Evolutionary conservation across 2,888 invertebrate genomes (phyloP), one percentile per base, ranked within the genome.

Genomic region (Eumacrocentrus americanus): DNA sequence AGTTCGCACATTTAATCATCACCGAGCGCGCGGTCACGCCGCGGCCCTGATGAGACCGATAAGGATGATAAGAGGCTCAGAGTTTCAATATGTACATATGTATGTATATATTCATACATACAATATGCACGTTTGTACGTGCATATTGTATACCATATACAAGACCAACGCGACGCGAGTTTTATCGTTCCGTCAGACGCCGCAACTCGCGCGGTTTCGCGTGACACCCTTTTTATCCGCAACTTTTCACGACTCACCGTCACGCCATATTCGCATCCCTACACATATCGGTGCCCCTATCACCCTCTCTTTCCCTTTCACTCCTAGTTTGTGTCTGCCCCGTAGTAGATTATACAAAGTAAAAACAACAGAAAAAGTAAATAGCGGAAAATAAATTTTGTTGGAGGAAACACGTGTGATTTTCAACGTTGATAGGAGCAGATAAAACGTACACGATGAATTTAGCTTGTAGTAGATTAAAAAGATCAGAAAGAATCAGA

Each of bases 1-100:
- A 44, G 62, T 53, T 56, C 29, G 51, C 57, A 57, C 63, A 57
- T 62, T 63, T 63, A 63, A 63, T 63, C 65, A 62, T 62, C 35
- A 46, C 58, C 20, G 51, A 12, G n/a, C 22, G 38, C 18, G 12
- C 57, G 58, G 57, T 58, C 66, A 58, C 58, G 58, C 58, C 47
- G 46, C 58, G 47, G 51, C 35, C 50, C 58, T 61, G 44, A 48
- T 57, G 57, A 42, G 55, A 61, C 55, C 35, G 23, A 62, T 51
- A 46, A 42, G 37, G 57, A 56, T 46, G 63, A 63, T 59, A 61
- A 62, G 56, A 14, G 42, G 4, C 35, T 29, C 20, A 18, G 22
- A 22, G 22, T 18, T 44, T 22, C 22, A 44, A 20, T 20, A 44
- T 44, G n/a, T 44, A 44, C 22, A 0, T n/a, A 20, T 5, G 20